A percentile compares a stretch with the other conserved stretches of the same genome.
Conservation (phyloP, 2,888 invertebrate genomes). For the Morpho deidamia region DNA sequence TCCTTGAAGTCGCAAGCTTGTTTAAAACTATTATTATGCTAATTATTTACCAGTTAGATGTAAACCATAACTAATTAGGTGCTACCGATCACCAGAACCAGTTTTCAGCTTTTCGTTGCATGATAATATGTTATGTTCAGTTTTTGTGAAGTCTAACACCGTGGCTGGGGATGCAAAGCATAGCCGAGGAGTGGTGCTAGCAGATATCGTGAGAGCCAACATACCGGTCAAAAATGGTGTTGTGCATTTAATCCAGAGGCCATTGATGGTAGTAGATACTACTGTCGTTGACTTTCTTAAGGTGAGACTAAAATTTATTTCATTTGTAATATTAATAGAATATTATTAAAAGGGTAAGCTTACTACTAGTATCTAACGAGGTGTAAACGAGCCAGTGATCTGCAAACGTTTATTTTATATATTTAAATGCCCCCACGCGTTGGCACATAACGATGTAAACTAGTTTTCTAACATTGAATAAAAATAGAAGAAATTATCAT, state of each 20-base stretch:
- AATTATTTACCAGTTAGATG: too few relatives aligned
- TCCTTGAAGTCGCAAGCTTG: too few relatives aligned
- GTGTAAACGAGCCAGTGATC: too few relatives aligned
- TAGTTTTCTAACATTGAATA: too few relatives aligned
- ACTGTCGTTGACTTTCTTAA: conserved; percentile 90
- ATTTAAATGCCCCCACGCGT: not conserved
- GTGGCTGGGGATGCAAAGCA: conserved; percentile 87
- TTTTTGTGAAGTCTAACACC: conserved; percentile 92
- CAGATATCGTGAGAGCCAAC: conserved; percentile 92
- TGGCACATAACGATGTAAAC: not conserved
- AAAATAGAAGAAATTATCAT: too few relatives aligned
- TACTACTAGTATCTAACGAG: not conserved
- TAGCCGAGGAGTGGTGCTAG: conserved; percentile 89
- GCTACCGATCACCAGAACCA: too few relatives aligned
- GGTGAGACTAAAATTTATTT: conserved; percentile 66
- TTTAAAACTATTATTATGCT: too few relatives aligned
- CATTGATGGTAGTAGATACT: conserved; percentile 94
- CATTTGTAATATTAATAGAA: not conserved
- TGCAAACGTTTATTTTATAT: not conserved
- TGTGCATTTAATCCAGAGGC: conserved; percentile 93
- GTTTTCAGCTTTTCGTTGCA: too few relatives aligned
- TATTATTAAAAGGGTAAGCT: not conserved
- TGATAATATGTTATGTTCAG: conserved; percentile 54
- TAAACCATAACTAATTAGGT: too few relatives aligned
- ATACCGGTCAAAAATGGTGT: conserved; percentile 96